phyloP scores from a whole-genome alignment of 2,888 invertebrate genomes.

The Aromia moschata region DNA sequence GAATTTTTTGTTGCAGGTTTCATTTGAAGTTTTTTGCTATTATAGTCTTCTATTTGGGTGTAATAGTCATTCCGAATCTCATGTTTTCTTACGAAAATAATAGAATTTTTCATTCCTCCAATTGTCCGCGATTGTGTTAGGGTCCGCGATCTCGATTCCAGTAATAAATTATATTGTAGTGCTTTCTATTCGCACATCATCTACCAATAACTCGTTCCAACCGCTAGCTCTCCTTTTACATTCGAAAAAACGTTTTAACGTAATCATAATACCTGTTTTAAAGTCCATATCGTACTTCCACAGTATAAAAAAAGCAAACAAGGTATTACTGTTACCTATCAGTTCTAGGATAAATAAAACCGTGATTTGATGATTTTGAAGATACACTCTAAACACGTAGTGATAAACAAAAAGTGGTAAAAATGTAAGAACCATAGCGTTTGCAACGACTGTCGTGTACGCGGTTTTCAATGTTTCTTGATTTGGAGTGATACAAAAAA shows the following conservation, averaged over 20 bases:
- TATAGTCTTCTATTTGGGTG: too few species aligned
- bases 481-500: not conserved
- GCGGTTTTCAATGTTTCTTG: not conserved
- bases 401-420: constrained; percentile 14
- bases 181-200: too few species aligned
- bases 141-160: too few species aligned
- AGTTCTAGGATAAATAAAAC: not conserved
- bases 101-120: too few species aligned
- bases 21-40: too few species aligned
- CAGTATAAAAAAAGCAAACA: constrained; percentile 18
- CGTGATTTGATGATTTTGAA: too few species aligned
- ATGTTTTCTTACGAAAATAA: too few species aligned
- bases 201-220: constrained; percentile 5
- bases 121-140: too few species aligned
- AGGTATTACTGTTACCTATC: constrained; percentile 8
- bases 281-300: constrained; percentile 25
- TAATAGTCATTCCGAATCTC: too few species aligned
- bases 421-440: constrained; percentile 6
- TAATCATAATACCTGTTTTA: constrained; percentile 14
- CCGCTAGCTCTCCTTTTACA: not conserved
- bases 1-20: too few species aligned
- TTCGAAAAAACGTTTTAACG: not conserved
- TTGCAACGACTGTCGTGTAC: not conserved
- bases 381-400: constrained; percentile 13
- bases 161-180: too few species aligned